Conservation (phyloP, 2,888 invertebrate genomes). For the Thymelicus sylvestris region DNA sequence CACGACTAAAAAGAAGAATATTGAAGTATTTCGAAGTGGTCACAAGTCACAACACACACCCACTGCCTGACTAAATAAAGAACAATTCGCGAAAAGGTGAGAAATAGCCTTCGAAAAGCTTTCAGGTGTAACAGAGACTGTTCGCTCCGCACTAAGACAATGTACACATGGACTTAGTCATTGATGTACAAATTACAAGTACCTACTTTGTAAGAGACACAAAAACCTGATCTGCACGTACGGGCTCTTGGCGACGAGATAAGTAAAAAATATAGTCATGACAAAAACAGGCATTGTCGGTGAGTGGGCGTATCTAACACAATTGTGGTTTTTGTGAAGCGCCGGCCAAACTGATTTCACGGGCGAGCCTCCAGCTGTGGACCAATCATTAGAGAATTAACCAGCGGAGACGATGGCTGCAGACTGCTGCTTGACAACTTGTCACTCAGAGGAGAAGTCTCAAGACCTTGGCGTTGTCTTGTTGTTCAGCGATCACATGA, state of each 20-base stretch:
- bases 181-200: not conserved
- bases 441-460: no score
- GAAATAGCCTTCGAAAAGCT: no score
- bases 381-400: not conserved
- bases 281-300: constrained; percentile 25
- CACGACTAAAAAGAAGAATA: no score
- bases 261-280: constrained; percentile 16
- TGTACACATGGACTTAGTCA: not conserved
- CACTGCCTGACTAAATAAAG: no score
- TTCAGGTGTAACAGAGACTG: no score
- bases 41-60: no score
- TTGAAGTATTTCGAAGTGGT: no score
- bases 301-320: constrained; percentile 28
- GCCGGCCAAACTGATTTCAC: constrained; percentile 24
- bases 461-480: no score
- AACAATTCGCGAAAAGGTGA: no score
- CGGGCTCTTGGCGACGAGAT: not conserved
- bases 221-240: not conserved
- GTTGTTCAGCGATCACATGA: no score
- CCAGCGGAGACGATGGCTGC: not conserved
- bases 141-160: not conserved
- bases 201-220: not conserved
- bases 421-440: not conserved
- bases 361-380: not conserved
- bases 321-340: constrained; percentile 23